Conservation (phyloP, 2,888 invertebrate genomes). For the Timema cristinae region DNA sequence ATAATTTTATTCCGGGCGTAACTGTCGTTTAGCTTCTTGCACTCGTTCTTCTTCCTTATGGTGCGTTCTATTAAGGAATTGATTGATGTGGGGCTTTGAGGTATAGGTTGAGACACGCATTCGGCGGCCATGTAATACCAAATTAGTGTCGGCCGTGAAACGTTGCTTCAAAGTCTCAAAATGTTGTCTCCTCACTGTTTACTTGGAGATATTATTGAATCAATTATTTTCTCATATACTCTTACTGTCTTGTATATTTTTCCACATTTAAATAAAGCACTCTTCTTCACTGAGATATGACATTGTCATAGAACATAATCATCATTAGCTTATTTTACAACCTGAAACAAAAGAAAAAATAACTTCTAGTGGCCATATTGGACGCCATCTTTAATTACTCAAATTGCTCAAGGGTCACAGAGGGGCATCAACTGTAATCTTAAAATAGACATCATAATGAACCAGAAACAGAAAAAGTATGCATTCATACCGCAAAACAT, state of each 20-base stretch:
- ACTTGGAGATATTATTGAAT: slow-evolving; percentile 11
- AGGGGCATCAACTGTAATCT: background rate
- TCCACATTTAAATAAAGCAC: background rate
- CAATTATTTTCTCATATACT: background rate
- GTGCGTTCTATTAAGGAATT: background rate
- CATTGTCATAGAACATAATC: background rate
- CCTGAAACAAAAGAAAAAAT: background rate
- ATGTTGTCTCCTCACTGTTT: background rate
- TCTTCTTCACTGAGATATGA: background rate
- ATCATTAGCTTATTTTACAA: background rate
- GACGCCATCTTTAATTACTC: background rate
- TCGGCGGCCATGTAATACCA: background rate
- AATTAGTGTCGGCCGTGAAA: background rate
- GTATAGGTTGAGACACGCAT: background rate
- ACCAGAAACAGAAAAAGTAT: background rate
- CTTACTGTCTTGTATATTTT: background rate
- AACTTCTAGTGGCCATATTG: background rate
- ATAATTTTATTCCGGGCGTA: background rate
- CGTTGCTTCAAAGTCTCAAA: background rate
- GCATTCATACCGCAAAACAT: no score
- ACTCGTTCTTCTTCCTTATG: background rate
- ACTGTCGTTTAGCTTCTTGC: background rate
- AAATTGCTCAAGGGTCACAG: background rate
- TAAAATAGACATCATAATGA: background rate
- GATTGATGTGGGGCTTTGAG: background rate